phyloP scores from a whole-genome alignment of 1,140 invertebrate genomes.

The Thereuonema tuberculata region DNA sequence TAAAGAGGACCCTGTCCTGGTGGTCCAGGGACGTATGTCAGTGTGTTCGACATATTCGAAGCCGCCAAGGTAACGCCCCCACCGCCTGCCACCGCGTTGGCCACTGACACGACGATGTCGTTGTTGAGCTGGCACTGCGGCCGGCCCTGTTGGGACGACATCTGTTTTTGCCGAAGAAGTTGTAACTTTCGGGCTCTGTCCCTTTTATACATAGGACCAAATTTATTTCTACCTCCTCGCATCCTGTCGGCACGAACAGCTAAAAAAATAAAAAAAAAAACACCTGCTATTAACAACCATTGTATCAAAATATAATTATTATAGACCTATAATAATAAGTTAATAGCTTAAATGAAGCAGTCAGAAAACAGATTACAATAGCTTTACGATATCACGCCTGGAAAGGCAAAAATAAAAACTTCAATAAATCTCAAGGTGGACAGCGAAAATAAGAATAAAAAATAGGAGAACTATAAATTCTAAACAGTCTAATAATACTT shows the following conservation, averaged over 20 bases:
- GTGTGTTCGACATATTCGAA: slow-evolving; percentile 28
- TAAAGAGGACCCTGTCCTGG: slow-evolving; percentile 26
- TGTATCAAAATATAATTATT: too few relatives aligned
- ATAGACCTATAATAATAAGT: too few relatives aligned
- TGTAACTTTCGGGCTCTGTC: slow-evolving; percentile 92
- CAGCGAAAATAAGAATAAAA: too few relatives aligned
- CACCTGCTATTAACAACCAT: too few relatives aligned
- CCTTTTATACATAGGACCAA: slow-evolving; percentile 98
- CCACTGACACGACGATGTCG: too few relatives aligned
- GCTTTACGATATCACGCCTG: too few relatives aligned
- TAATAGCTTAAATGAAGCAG: too few relatives aligned
- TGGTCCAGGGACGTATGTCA: slow-evolving; percentile 28
- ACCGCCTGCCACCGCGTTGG: slow-evolving; percentile 13
- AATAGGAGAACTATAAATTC: too few relatives aligned
- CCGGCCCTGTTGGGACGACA: slow-evolving; percentile 44
- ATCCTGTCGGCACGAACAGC: slow-evolving; percentile 96
- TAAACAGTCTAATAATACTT: too few relatives aligned
- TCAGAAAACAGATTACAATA: too few relatives aligned
- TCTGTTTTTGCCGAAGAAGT: slow-evolving; percentile 74
- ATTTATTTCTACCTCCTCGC: slow-evolving; percentile 97
- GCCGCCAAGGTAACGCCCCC: slow-evolving; percentile 29
- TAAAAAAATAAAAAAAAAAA: slow-evolving; percentile 40
- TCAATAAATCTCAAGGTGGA: too few relatives aligned
- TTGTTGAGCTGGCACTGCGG: slow-evolving; percentile 17
- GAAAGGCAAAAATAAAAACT: too few relatives aligned